These are phyloP conservation scores for Tenthredo mesomela DNA, from an alignment of 2,888 invertebrate genomes.

Conservation along the genomic window DNA sequence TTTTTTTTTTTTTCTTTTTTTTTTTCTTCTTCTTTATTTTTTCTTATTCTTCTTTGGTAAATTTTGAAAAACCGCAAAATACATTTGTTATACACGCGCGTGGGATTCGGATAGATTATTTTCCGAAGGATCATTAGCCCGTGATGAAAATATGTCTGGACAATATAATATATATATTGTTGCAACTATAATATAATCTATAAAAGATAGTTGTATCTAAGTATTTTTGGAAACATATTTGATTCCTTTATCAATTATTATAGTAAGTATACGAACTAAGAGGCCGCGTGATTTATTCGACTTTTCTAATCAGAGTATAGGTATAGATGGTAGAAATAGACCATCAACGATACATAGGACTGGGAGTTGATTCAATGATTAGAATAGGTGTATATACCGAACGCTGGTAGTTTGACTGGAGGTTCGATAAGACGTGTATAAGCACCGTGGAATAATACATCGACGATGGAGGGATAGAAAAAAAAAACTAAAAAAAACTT, in stretches of 20 bases:
- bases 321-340: not conserved
- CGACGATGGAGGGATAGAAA: not conserved
- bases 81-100: constrained; percentile 38
- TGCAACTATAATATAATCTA: not conserved
- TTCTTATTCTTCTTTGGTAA: constrained; percentile 13
- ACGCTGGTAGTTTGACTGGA: constrained; percentile 8
- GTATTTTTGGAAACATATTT: not conserved
- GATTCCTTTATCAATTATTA: not conserved
- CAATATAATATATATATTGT: not conserved
- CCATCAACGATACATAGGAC: not conserved
- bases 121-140: constrained; percentile 43
- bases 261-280: not conserved
- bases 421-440: constrained; percentile 18
- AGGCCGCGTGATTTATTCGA: constrained; percentile 9
- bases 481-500: constrained; percentile 7
- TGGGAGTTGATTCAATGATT: constrained; percentile 17
- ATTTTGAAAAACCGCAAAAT: constrained; percentile 50
- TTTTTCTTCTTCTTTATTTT: not conserved
- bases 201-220: too few relatives aligned
- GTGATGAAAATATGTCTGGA: not conserved
- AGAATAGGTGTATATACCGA: constrained; percentile 2
- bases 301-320: not conserved
- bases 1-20: too few relatives aligned
- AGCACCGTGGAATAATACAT: constrained; percentile 40
- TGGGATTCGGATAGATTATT: constrained; percentile 33